Base-by-base conservation (phyloP, 2,888 invertebrate genomes). In the Urechis unicinctus region DNA sequence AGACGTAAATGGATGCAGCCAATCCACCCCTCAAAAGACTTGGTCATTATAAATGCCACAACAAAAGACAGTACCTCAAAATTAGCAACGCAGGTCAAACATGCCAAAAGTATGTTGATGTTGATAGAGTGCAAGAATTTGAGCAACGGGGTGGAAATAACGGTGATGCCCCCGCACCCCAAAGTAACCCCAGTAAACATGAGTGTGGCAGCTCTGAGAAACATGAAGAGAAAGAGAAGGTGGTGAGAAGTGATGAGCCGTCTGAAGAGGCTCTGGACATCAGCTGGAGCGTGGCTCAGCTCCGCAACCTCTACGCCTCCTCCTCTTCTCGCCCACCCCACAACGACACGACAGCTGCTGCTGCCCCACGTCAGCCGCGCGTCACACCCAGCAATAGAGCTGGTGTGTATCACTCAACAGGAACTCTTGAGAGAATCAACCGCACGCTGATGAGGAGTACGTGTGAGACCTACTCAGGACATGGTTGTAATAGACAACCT, bases 11-110 rank as follows among this genome's bases (percentile, higher is more conserved):
- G 61, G 61, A 43, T 51, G 4, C 61, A 49, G 3, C 59, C 59
- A 2, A 53, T 61, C 28, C 61, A 61, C 29, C 61, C 61, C 2
- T 52, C 55, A 6, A 61, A 58, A 47, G 59, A 61, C 48, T 44
- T 61, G 2, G 47, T 61, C 24, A 47, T 59, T n/a, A n/a, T n/a
- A n/a, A n/a, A n/a, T n/a, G n/a, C n/a, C n/a, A n/a, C n/a, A 28
- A 48, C 24, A 17, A 56, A n/a, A n/a, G n/a, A n/a, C n/a, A n/a
- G n/a, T n/a, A n/a, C n/a, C n/a, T n/a, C n/a, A n/a, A 48, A 48
- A 6, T 48, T 24, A 48, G 21, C 5, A 26, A 5, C 5, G 6
- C 48, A 48, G 9, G 24, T 17, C 48, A 25, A 45, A 9, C 9
- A 17, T 17, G 17, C 13, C 36, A 36, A 13, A 36, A 36, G 6